Conservation (phyloP, 2,113 vertebrate genomes). For the Tupaia chinensis region DNA sequence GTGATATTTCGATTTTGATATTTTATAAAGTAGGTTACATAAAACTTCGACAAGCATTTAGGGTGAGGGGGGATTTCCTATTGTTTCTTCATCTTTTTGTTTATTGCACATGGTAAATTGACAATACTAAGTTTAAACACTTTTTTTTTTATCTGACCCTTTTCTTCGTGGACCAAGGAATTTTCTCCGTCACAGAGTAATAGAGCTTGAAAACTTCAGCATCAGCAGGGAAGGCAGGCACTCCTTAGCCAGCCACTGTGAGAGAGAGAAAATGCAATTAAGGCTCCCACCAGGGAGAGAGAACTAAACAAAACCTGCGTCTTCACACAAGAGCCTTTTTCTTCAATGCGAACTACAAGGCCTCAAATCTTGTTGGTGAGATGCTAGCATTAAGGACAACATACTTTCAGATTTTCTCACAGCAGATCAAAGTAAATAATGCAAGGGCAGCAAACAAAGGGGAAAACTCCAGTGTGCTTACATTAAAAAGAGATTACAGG, state of each 20-base stretch:
- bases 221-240: conserved; percentile 91
- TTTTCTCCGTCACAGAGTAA: conserved; percentile 90
- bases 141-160: conserved; percentile 84
- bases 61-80: conserved; percentile 62
- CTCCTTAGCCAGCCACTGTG: conserved; percentile 91
- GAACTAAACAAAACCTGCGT: conserved; percentile 90
- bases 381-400: conserved; percentile 92
- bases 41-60: conserved; percentile 79
- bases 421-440: conserved; percentile 92
- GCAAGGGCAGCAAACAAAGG: conserved; percentile 90
- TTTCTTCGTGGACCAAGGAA: conserved; percentile 89
- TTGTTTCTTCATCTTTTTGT: conserved; percentile 84
- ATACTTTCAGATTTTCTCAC: conserved; percentile 92
- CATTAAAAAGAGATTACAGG: conserved; percentile 91
- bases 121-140: conserved; percentile 86
- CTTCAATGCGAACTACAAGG: conserved; percentile 89
- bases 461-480: conserved; percentile 88
- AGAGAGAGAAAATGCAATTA: conserved; percentile 94
- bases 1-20: conserved; percentile 79
- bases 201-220: conserved; percentile 91
- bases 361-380: conserved; percentile 91
- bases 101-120: conserved; percentile 84
- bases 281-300: conserved; percentile 92
- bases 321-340: conserved; percentile 92
- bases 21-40: conserved; percentile 78